Conservation (phyloP, 2,797 vertebrate species). For the Natrix natrix region DNA sequence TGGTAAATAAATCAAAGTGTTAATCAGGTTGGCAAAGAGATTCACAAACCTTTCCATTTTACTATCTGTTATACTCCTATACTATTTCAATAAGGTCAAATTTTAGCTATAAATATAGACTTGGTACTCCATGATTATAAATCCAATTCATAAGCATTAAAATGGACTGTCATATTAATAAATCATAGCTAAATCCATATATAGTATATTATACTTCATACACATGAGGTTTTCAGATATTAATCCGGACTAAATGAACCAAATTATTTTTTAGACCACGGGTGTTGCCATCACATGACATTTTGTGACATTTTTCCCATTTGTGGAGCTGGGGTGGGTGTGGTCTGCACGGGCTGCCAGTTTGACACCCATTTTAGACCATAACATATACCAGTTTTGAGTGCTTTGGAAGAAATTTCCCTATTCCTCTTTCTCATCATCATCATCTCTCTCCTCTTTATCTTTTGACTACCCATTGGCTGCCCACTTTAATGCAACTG, state of each 20-base stretch:
- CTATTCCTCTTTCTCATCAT: not conserved
- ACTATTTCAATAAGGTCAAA: not conserved
- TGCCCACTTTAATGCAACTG: not conserved
- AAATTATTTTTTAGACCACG: not conserved
- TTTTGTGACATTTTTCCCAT: no score
- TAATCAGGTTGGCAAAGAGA: not conserved
- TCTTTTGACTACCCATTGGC: not conserved
- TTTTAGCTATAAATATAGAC: not conserved
- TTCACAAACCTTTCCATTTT: not conserved
- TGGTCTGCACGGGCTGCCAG: no score
- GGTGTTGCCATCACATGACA: no score
- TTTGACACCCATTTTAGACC: not conserved
- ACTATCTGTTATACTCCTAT: not conserved
- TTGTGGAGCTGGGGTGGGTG: no score
- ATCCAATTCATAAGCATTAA: not conserved
- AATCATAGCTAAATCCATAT: not conserved
- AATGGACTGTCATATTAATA: not conserved
- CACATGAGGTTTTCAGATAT: not conserved
- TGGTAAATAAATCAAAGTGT: not conserved
- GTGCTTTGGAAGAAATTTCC: not conserved
- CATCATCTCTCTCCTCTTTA: not conserved
- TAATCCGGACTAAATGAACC: not conserved
- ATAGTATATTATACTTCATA: not conserved
- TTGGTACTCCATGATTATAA: not conserved
- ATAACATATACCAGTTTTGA: not conserved